Evolutionary conservation across 2,113 vertebrate genomes (phyloP), one percentile per base, ranked within the genome.

Genomic region (Cyprinodon variegatus): DNA sequence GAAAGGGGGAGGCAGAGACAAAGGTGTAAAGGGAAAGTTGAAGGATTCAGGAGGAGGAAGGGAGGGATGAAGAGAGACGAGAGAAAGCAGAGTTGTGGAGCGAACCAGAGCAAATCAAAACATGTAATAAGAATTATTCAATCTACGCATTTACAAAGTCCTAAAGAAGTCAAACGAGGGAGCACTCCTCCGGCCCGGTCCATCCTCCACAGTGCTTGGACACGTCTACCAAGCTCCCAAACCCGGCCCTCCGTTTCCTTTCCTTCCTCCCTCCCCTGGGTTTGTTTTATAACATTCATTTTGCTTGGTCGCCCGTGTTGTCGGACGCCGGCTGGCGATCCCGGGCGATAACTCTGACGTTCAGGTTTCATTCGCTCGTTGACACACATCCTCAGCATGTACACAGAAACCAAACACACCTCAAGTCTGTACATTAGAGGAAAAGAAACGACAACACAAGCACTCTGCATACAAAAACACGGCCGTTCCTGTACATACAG

Each of bases 91-190:
- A 85, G 79, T 61, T 78, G 83, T 84, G 82, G 85, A 92, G 89
- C 82, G 41, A 78, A 86, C 83, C 86, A 76, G 84, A 86, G 77
- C 92, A 92, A 89, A 94, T 90, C 94, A 89, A 93, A 95, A 96
- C 79, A 94, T 93, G 73, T 70, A 95, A 95, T 94, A 94, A 94
- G 94, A 95, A 94, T 95, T 83, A 29, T 68, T 78, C 94, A 94
- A 96, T 96, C 89, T 95, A 95, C 91, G 95, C 94, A 95, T 96
- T 96, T 96, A 98, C 92, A 95, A 90, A 95, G 95, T 95, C 94
- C 95, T 93, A 90, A 76, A 93, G 95, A 91, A 94, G 86, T 92
- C 91, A 94, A 94, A 93, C 89, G 81, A 89, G 93, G 95, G 92
- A 86, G 86, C 93, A 40, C 46, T 43, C 88, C 77, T 87, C 82